Conservation (phyloP, 2,113 vertebrate species). For the Dunckerocampus dactyliophorus region DNA sequence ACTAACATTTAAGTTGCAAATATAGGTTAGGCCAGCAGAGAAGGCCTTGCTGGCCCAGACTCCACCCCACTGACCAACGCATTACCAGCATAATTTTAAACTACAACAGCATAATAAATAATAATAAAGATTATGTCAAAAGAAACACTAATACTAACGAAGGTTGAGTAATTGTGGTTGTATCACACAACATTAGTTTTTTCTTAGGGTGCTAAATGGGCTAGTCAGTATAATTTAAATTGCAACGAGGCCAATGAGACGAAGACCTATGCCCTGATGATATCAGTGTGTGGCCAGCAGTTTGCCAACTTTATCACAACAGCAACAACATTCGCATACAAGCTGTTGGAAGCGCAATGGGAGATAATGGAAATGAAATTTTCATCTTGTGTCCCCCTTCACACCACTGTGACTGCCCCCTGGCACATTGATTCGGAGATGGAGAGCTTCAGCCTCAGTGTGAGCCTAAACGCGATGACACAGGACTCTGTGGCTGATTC, state of each 20-base stretch:
- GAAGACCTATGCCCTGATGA: constrained; percentile 4
- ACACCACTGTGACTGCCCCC: constrained; percentile 39
- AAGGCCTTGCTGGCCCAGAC: no score
- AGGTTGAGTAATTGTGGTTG: not conserved
- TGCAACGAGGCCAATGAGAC: constrained; percentile 24
- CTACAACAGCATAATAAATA: not conserved
- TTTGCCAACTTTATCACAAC: constrained; percentile 26
- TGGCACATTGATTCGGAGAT: constrained; percentile 66
- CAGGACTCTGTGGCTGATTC: constrained; percentile 66
- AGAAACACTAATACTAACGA: not conserved
- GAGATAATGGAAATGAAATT: constrained; percentile 58
- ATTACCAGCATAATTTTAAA: not conserved
- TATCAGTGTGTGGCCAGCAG: constrained; percentile 23
- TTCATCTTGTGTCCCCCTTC: constrained; percentile 35
- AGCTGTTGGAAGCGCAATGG: constrained; percentile 29
- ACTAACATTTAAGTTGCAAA: no score
- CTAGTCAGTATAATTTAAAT: constrained; percentile 18
- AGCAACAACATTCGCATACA: constrained; percentile 25
- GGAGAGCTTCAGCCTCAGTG: constrained; percentile 55
- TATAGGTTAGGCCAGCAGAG: no score
- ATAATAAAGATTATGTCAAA: not conserved
- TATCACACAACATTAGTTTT: not conserved
- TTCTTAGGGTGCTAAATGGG: not conserved
- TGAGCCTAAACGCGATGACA: constrained; percentile 72
- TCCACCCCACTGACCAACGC: no score